Percentiles rank a stretch among this genome's conserved stretches.
These are phyloP conservation scores for Tridacna crocea DNA, from an alignment of 2,888 invertebrate genomes.

Conservation along the genomic window DNA sequence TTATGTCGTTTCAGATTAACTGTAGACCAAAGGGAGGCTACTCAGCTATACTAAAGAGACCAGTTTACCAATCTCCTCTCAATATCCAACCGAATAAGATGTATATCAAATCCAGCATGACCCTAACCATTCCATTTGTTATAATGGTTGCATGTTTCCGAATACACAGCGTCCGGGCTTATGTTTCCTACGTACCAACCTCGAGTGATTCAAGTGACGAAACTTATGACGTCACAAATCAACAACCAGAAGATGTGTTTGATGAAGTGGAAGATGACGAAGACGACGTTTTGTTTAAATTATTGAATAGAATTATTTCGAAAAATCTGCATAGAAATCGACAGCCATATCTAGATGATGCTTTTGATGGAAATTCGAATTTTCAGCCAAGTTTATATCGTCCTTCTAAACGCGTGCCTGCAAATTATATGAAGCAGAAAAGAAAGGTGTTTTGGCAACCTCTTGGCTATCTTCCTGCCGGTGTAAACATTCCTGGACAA, in stretches of 20 bases:
- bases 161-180: slow-evolving; percentile 17
- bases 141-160: slow-evolving; percentile 12
- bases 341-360: background rate
- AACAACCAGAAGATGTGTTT: background rate
- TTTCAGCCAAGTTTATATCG: background rate
- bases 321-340: slow-evolving; percentile 1
- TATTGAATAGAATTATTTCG: slow-evolving; percentile 13
- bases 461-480: slow-evolving; percentile 55
- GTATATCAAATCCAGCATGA: slow-evolving; percentile 3
- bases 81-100: background rate
- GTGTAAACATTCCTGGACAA: slow-evolving; percentile 19
- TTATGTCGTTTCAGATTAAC: too few relatives aligned
- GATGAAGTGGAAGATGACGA: background rate
- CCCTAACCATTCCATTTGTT: background rate
- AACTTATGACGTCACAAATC: slow-evolving; percentile 18
- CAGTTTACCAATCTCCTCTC: too few relatives aligned
- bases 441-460: slow-evolving; percentile 63
- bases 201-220: slow-evolving; percentile 16
- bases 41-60: too few relatives aligned
- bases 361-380: slow-evolving; percentile 5
- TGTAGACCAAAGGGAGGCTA: too few relatives aligned
- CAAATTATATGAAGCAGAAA: slow-evolving; percentile 29
- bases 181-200: slow-evolving; percentile 11
- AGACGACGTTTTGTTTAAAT: slow-evolving; percentile 15
- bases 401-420: background rate